Base-by-base conservation (phyloP, 2,797 vertebrate species). In the Centropyge bicolor region DNA sequence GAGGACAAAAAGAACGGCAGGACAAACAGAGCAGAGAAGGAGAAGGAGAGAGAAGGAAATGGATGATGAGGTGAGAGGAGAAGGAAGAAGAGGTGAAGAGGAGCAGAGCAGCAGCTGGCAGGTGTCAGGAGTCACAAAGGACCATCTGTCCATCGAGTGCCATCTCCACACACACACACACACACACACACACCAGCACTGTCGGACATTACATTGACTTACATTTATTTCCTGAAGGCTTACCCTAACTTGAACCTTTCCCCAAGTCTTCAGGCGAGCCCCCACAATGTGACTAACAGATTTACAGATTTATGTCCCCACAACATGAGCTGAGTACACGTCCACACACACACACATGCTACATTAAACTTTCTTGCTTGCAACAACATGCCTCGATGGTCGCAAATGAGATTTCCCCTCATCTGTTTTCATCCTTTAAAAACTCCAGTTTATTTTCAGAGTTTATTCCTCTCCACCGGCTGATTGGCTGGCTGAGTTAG, bases 51-150 rank as follows among this genome's bases (percentile, higher is more conserved):
- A 54, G 76, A 76, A 62, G 65, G 22, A 73, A 60, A 69, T 77
- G 74, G 70, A 66, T 54, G 83, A 88, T 56, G 83, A 92, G 84
- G 84, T 88, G 86, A 91, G 85, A 74, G 61, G 63, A 88, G 52
- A 70, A 49, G 62, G 22, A 20, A 74, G 62, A 66, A 64, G 88
- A 91, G 78, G 89, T 90, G 83, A 92, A 84, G 84, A 93, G 70
- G 87, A 96, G 96, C 95, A 96, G 95, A 96, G 94, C 95, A 97
- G 96, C 98, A 98, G 97, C 97, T 98, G 97, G 97, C 97, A 97
- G 97, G 98, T 98, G 98, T 99, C 97, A 97, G 94, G 91, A 88
- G 95, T 96, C 96, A 99, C 97, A 99, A 98, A 97, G 96, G 95
- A 95, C 97, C 98, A 98, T 99, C 98, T 99, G 98, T 97, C 96